Evolutionary conservation across 2,113 vertebrate species (phyloP), one percentile per base, ranked within the genome.

Genomic region (Triplophysa dalaica): DNA sequence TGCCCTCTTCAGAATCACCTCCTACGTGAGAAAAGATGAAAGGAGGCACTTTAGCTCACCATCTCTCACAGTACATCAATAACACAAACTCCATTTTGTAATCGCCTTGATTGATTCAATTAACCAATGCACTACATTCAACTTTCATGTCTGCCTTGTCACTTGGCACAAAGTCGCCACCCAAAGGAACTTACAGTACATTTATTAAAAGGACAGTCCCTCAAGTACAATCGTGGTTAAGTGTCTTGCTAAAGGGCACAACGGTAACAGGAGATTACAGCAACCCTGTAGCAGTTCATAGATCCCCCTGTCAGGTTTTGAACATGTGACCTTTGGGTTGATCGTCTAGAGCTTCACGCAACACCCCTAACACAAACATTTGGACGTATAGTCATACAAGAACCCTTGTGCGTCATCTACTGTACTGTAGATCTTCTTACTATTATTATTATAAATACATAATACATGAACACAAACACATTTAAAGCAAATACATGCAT

Each of bases 1-100:
- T n/a, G 95, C 95, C 79, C 95, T 91, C 88, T 96, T 96, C 70
- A 96, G 92, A 87, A 96, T 96, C 77, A 96, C 95, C 88, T 96
- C 95, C 95, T 96, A 86, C 86, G 87, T 10, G 52, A 33, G 21
- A 50, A 21, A 60, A 52, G 22, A 72, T 21, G 9, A 68, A 65
- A 50, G 13, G 6, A 11, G 16, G 52, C 14, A 8, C 9, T 22
- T 66, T 52, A 72, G 10, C 22, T 64, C 29, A 26, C 54, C 4
- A 13, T 45, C 12, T 56, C 13, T 43, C 2, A 60, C 52, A 56
- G 52, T n/a, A 19, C 5, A 19, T 56, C 16, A 56, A 56, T 56
- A 56, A 9, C 26, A 63, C 60, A 24, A 62, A 61, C 58, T 61
- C 10, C 58, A 2, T 61, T 21, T 61, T 17, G 58, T 50, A 16